Percentiles rank a stretch among this genome's conserved stretches.
Conservation (phyloP, 2,113 vertebrate genomes). For the Embiotoca jacksoni region DNA sequence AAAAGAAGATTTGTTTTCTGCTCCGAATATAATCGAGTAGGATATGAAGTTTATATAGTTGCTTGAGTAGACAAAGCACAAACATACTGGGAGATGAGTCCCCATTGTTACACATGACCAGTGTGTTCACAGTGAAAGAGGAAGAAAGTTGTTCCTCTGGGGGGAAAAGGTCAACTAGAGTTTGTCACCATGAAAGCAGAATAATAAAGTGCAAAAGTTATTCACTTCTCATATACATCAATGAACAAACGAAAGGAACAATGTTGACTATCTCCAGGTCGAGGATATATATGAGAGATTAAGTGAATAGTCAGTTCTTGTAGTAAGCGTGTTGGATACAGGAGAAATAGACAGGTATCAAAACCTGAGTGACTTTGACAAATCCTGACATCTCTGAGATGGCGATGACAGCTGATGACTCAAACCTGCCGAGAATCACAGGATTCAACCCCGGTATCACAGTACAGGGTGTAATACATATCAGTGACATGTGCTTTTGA, state of each 20-base stretch:
- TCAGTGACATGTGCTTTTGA: too few relatives aligned
- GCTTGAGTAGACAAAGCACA: constrained; percentile 5
- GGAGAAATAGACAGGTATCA: neutral
- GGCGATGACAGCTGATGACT: too few relatives aligned
- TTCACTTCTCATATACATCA: too few relatives aligned
- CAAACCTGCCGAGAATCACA: too few relatives aligned
- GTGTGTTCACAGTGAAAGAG: neutral
- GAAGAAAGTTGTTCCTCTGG: neutral
- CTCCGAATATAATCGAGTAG: constrained; percentile 17
- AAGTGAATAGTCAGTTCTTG: neutral
- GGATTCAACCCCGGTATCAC: too few relatives aligned
- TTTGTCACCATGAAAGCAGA: constrained; percentile 5
- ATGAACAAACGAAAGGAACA: too few relatives aligned
- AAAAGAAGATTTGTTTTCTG: constrained; percentile 49
- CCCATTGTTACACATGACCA: constrained; percentile 15
- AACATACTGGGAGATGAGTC: constrained; percentile 20
- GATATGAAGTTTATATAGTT: constrained; percentile 13
- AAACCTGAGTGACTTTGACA: neutral
- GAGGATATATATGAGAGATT: too few relatives aligned
- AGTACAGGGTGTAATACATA: too few relatives aligned
- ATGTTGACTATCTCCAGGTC: too few relatives aligned
- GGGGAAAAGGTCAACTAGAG: neutral
- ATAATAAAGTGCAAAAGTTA: too few relatives aligned
- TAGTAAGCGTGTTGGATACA: neutral
- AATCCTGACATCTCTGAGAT: neutral